Conservation (phyloP, 92 coral and sea anemone species). For the Siderastrea siderea region DNA sequence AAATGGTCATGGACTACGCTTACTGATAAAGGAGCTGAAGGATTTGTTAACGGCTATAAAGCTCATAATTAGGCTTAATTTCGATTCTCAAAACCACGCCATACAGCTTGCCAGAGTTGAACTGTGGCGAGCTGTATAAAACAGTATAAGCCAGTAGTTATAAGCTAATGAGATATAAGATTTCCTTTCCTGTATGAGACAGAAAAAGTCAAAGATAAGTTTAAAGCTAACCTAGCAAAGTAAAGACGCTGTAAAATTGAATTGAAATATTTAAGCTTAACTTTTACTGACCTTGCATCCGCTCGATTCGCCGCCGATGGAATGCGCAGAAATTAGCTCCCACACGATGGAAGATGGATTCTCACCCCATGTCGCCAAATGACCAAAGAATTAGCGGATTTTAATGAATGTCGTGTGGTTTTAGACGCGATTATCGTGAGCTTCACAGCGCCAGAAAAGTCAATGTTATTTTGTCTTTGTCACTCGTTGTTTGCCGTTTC, state of each 20-base stretch:
- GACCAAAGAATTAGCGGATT: constrained; percentile 16
- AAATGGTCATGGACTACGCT: not conserved
- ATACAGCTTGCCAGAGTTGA: no score
- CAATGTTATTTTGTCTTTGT: constrained; percentile 17
- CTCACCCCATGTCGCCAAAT: constrained; percentile 16
- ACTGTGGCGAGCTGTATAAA: no score
- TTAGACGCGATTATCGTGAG: not conserved
- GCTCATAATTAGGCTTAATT: not conserved
- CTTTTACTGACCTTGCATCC: constrained; percentile 10
- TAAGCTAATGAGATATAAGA: not conserved
- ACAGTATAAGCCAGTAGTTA: not conserved
- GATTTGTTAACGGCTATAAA: not conserved
- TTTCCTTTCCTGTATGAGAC: not conserved
- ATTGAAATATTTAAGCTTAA: no score
- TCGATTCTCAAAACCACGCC: no score
- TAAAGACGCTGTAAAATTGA: not conserved
- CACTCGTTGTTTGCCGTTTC: constrained; percentile 52
- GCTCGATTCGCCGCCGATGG: not conserved
- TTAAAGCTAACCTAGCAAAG: not conserved
- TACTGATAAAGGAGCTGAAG: not conserved
- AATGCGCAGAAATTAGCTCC: not conserved
- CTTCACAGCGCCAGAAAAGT: constrained; percentile 2
- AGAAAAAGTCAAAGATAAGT: not conserved
- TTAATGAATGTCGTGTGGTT: not conserved
- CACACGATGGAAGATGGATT: not conserved